A percentile compares a stretch with the other conserved stretches of the same genome.
These are phyloP conservation scores for Dendropsophus ebraccatus DNA, from an alignment of 2,113 vertebrate genomes.

Conservation along the genomic window DNA sequence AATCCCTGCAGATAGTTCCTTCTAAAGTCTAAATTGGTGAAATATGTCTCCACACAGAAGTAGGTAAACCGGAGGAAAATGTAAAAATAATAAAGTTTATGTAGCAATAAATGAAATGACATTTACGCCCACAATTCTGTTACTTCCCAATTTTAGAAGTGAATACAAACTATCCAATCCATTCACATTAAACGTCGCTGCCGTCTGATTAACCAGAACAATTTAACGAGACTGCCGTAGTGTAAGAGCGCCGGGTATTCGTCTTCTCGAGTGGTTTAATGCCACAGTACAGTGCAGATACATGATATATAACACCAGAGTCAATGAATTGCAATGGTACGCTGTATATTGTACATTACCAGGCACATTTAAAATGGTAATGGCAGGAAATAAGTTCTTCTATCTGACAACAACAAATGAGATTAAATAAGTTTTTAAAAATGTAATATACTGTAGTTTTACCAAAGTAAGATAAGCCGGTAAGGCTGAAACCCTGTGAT, in stretches of 20 bases:
- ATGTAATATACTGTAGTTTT: not conserved
- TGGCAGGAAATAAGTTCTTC: constrained; percentile 23
- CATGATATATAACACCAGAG: not conserved
- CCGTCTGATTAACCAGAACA: constrained; percentile 24
- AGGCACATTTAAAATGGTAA: constrained; percentile 10
- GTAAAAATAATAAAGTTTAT: constrained; percentile 49
- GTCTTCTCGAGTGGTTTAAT: constrained; percentile 39
- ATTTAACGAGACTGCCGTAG: constrained; percentile 2
- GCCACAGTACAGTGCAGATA: not conserved
- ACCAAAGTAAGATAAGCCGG: not conserved
- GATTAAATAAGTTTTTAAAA: not conserved
- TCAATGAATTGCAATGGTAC: constrained; percentile 51
- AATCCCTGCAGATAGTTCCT: constrained; percentile 2
- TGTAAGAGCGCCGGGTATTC: not conserved
- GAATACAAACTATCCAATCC: constrained; percentile 14
- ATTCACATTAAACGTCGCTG: constrained; percentile 15
- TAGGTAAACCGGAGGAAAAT: constrained; percentile 35
- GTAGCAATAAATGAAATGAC: constrained; percentile 49
- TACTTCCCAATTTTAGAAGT: constrained; percentile 2
- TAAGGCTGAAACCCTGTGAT: not conserved
- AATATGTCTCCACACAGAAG: constrained; percentile 16
- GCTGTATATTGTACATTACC: not conserved
- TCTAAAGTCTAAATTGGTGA: not conserved
- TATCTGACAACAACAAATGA: not conserved
- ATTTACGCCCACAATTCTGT: constrained; percentile 25